A percentile compares a stretch with the other conserved stretches of the same genome.
Evolutionary conservation across 2,113 vertebrate genomes (phyloP).

Genomic region (Pardalotus punctatus): DNA sequence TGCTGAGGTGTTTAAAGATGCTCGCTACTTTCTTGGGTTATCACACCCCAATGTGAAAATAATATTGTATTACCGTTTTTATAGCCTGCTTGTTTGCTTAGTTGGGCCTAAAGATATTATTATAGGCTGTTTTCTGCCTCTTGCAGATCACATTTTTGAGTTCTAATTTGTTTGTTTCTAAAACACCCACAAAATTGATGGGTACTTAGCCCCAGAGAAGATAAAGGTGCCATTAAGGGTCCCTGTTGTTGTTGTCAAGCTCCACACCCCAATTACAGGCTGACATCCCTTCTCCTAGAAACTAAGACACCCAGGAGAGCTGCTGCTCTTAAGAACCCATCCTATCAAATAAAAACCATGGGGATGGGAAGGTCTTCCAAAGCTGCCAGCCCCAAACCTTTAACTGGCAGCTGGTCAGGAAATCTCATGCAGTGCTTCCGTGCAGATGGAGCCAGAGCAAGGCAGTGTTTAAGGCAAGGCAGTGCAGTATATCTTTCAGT

Average conservation of each 20-base stretch:
- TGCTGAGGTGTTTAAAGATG: not conserved
- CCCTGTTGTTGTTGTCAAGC: not conserved
- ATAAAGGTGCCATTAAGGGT: not conserved
- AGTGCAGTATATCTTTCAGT: not conserved
- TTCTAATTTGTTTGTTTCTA: not conserved
- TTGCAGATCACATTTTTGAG: not conserved
- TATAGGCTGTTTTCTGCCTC: not conserved
- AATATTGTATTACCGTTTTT: not conserved
- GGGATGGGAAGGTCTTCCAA: not conserved
- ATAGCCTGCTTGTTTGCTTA: not conserved
- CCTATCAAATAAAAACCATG: not conserved
- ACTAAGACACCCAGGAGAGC: not conserved
- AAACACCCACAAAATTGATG: not conserved
- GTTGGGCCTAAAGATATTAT: not conserved
- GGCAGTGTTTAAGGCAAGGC: not conserved
- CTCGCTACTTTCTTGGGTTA: not conserved
- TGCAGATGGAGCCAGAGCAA: not conserved
- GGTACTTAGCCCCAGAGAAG: not conserved
- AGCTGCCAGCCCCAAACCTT: not conserved
- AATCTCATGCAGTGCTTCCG: not conserved
- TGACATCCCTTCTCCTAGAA: not conserved
- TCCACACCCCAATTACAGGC: not conserved
- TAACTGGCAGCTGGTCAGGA: not conserved
- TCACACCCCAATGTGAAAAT: not conserved
- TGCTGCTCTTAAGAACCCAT: not conserved